These are phyloP conservation scores for Nephrotoma guestfalica DNA, from an alignment of 2,888 invertebrate species.

Conservation along the genomic window DNA sequence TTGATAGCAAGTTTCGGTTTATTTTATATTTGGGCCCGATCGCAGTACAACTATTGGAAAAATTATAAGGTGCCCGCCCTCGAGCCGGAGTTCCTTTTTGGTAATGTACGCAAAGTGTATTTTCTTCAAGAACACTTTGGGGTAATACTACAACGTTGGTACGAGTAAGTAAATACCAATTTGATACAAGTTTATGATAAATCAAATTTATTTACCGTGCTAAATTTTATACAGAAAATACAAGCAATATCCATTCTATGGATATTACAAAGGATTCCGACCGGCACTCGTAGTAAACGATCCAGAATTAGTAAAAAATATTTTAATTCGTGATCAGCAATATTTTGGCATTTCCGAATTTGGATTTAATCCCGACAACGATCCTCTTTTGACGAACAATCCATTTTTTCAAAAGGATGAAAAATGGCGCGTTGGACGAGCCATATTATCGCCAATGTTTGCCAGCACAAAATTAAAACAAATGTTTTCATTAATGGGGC, in stretches of 20 bases:
- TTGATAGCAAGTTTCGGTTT: not conserved
- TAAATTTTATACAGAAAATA: not conserved
- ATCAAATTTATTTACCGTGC: not conserved
- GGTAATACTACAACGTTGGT: not conserved
- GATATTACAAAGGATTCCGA: constrained; percentile 1
- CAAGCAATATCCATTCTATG: constrained; percentile 3
- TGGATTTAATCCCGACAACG: constrained; percentile 1
- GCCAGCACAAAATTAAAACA: not conserved
- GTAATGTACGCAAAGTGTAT: not conserved
- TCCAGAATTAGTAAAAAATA: constrained; percentile 6
- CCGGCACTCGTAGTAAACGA: not conserved
- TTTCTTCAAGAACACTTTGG: not conserved
- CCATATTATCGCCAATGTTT: not conserved
- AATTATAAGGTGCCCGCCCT: not conserved
- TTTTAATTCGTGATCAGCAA: constrained; percentile 4
- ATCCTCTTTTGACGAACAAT: constrained; percentile 4
- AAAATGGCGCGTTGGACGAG: constrained; percentile 2
- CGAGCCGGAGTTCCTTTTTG: not conserved
- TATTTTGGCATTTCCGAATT: not conserved
- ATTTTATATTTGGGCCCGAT: not conserved
- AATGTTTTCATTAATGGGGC: not conserved
- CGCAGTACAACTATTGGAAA: not conserved
- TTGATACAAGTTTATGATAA: not conserved
- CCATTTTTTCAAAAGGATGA: constrained; percentile 5
- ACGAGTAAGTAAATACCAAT: not conserved